phyloP scores from a whole-genome alignment of 2,888 invertebrate genomes.

The Xanthorhoe designata region DNA sequence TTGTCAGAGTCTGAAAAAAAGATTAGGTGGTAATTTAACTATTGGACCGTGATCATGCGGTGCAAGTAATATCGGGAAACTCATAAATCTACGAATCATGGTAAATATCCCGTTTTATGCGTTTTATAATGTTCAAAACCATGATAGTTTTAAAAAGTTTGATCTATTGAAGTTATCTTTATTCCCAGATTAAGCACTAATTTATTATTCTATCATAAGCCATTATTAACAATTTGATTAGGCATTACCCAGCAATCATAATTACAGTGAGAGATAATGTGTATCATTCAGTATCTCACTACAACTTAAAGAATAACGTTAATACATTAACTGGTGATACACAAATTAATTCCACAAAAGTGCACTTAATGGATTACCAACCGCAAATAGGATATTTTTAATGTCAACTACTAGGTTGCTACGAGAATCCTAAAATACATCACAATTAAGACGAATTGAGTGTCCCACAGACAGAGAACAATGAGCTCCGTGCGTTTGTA shows the following conservation, averaged over 20 bases:
- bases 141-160: too few species aligned
- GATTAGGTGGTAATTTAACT: background rate
- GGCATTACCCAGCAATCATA: background rate
- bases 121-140: too few species aligned
- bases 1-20: background rate
- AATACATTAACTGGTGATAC: conserved; percentile 32
- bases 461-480: conserved; percentile 27
- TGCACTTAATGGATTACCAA: conserved; percentile 37
- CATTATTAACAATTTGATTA: background rate
- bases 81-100: too few species aligned
- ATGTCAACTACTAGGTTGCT: conserved; percentile 20
- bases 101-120: too few species aligned
- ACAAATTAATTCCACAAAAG: conserved; percentile 34
- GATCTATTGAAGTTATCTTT: background rate
- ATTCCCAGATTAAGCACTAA: background rate
- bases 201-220: background rate
- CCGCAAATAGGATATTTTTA: conserved; percentile 31
- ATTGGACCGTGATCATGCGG: too few species aligned
- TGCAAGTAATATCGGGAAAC: too few species aligned
- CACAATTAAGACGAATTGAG: conserved; percentile 38
- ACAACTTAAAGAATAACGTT: conserved; percentile 10
- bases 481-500: conserved; percentile 4
- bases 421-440: conserved; percentile 47
- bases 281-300: background rate
- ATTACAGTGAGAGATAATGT: background rate